A percentile compares a stretch with the other conserved stretches of the same genome.
Conservation (phyloP, 2,888 invertebrate genomes). For the Heterodera filipjevi region DNA sequence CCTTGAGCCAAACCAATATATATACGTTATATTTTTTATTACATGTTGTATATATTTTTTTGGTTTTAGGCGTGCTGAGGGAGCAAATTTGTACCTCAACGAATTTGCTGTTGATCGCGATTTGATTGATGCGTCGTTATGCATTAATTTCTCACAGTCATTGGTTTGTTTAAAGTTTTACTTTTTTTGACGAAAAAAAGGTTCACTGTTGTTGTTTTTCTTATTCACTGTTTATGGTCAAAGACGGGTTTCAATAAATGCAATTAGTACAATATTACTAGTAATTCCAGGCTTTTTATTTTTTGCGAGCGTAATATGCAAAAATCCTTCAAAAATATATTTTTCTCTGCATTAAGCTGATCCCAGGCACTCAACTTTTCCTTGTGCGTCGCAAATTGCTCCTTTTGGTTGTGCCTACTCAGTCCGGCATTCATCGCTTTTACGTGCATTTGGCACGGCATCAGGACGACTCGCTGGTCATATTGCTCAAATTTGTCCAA, state of each 20-base stretch:
- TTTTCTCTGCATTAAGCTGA: not conserved
- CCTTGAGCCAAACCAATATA: too few species aligned
- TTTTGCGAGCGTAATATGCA: not conserved
- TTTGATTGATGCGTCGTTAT: slow-evolving; percentile 48
- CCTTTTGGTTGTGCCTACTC: slow-evolving; percentile 54
- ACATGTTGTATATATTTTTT: too few species aligned
- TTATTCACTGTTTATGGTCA: too few species aligned
- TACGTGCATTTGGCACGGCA: slow-evolving; percentile 36
- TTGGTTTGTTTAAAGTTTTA: slow-evolving; percentile 46
- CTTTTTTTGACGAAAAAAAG: not conserved
- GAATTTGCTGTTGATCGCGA: slow-evolving; percentile 50
- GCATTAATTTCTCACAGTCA: slow-evolving; percentile 55
- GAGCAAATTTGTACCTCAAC: slow-evolving; percentile 53
- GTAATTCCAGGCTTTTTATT: too few species aligned
- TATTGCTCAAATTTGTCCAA: not conserved
- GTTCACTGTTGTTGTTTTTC: too few species aligned
- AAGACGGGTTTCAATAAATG: too few species aligned
- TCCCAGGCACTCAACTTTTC: slow-evolving; percentile 40
- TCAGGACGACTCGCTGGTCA: slow-evolving; percentile 27
- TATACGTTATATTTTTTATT: too few species aligned
- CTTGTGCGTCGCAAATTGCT: slow-evolving; percentile 30
- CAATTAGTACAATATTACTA: too few species aligned
- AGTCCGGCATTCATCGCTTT: slow-evolving; percentile 57
- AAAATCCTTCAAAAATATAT: too few species aligned
- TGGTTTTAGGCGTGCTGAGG: slow-evolving; percentile 51